Conservation (phyloP, 2,888 invertebrate species). For the Heliconius cydno region DNA sequence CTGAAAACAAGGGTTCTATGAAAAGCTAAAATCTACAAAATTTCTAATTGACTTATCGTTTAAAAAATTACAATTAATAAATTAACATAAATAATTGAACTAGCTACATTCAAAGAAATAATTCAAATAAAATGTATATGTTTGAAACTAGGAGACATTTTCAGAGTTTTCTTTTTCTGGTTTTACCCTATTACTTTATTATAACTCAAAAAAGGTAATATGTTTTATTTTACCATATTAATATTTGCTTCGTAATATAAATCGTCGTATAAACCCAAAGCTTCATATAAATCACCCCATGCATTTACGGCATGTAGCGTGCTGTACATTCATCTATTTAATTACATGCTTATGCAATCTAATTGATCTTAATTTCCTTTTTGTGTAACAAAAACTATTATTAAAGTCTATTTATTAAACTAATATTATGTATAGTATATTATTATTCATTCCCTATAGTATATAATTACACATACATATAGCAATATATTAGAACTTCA, state of each 20-base stretch:
- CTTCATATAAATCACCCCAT: neutral
- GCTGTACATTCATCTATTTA: neutral
- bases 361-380: slow-evolving; percentile 12
- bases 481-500: neutral
- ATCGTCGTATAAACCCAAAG: neutral
- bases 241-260: neutral
- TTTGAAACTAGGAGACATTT: too few relatives aligned
- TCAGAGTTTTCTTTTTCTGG: too few relatives aligned
- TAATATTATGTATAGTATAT: too few relatives aligned
- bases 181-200: neutral
- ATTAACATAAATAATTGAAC: too few relatives aligned
- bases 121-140: too few relatives aligned
- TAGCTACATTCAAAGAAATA: too few relatives aligned
- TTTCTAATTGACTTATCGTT: too few relatives aligned
- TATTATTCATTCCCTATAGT: too few relatives aligned
- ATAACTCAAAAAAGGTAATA: neutral
- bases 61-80: too few relatives aligned
- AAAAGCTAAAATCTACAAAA: too few relatives aligned
- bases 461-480: neutral
- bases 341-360: slow-evolving; percentile 4
- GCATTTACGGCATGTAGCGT: neutral
- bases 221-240: neutral
- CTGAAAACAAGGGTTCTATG: too few relatives aligned
- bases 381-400: neutral
- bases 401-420: too few relatives aligned